Evolutionary conservation across 2,888 invertebrate species (phyloP), one percentile per base, ranked within the genome.

Genomic region (Cotesia congregata): DNA sequence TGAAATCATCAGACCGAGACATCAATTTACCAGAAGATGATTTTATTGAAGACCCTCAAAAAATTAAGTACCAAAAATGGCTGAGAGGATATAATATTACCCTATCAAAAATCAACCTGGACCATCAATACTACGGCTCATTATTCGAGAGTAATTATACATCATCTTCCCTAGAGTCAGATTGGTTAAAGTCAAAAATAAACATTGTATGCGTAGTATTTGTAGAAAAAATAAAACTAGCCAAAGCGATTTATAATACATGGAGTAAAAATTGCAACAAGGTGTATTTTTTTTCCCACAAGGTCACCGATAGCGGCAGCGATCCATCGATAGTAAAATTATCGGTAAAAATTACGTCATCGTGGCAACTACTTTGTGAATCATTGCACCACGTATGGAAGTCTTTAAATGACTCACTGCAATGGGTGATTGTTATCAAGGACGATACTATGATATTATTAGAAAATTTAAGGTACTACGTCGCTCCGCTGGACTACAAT

Each of bases 341-440:
- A 50, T 77, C 84, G 0, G 80, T 82, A 1, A 88, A 87, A 59
- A 80, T 88, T 0, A 85, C 86, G 4, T 90, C 90, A 1, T 90
- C 91, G 0, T 91, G 90, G 90, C 90, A 91, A 76, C 83, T 89
- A 40, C 82, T 91, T 7, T 91, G 91, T 79, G 88, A 90, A 79
- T 80, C 86, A 0, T 86, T 91, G 76, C 85, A 86, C 60, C 84
- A 89, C 64, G 77, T 91, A 68, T 87, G 88, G 87, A 83, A 80
- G 1, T 79, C 81, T 17, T 20, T 62, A 0, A 79, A 83, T 15
- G 67, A 67, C 9, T 77, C 41, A 0, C 78, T 90, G 72, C 84
- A 92, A 50, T 93, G 93, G 93, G 82, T 90, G n/a, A 86, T 93
- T 70, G 90, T 92, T 82, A 90, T 91, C 0, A 90, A 90, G 78